Base-by-base conservation (phyloP, 2,888 invertebrate species). In the Teleogryllus oceanicus region DNA sequence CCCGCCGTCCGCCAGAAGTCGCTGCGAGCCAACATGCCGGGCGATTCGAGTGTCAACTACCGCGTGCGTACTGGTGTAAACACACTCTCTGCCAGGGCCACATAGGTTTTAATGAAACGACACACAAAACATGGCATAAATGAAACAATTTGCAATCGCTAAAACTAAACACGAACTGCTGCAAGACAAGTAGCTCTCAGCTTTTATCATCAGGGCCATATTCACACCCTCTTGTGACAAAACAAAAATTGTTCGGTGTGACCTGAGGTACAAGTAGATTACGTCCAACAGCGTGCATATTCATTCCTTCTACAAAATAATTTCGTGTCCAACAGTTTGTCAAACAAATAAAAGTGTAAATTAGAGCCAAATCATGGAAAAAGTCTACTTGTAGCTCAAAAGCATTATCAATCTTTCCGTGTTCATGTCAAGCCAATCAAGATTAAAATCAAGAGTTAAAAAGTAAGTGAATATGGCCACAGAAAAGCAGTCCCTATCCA, bases 241-340 rank as follows among this genome's bases (percentile, higher is more conserved):
- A 62, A 18, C 62, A n/a, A 62, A 62, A 18, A 62, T n/a, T n/a
- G 62, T 62, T n/a, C 62, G n/a, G 62, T 18, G 62, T 18, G 37
- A 37, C 37, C n/a, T 62, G 62, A 62, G 62, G 62, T 62, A 62
- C 62, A 62, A 62, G 62, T 62, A 62, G 62, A 62, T 62, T 13
- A 62, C 62, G 62, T 62, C 62, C 62, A 62, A 62, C n/a, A 62
- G 62, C n/a, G 62, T 18, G 62, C 62, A 62, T 62, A 18, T n/a
- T n/a, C 13, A 62, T 62, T 62, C 62, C 16, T 62, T 37, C 37
- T 37, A 37, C 37, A 37, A 37, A n/a, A 62, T n/a, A 62, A 62
- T 62, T 62, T 62, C 62, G 13, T n/a, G n/a, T 62, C 62, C 62
- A 62, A 62, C n/a, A 18, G 62, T 62, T 62, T 18, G 62, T 62